These are phyloP conservation scores for Toxonevra muliebris DNA, from an alignment of 2,888 invertebrate genomes.

Conservation along the genomic window DNA sequence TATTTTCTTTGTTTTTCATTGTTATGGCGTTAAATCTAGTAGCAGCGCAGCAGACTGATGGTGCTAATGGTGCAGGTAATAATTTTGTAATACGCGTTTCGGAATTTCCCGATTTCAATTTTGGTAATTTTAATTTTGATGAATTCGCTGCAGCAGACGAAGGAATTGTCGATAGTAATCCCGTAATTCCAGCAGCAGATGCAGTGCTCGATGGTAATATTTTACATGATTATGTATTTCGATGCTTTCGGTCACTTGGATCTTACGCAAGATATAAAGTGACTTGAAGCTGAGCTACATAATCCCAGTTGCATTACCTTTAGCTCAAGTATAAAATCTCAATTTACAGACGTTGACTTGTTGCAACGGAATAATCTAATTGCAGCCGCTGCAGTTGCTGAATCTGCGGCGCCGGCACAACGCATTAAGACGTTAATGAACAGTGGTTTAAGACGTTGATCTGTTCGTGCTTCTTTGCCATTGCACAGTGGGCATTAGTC, in stretches of 20 bases:
- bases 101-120: constrained; percentile 13
- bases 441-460: constrained; percentile 47
- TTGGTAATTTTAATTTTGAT: neutral
- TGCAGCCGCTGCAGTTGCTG: constrained; percentile 50
- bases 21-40: too few species aligned
- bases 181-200: constrained; percentile 12
- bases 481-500: too few species aligned
- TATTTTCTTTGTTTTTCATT: too few species aligned
- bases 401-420: constrained; percentile 49
- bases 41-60: constrained; percentile 1
- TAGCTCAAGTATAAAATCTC: neutral
- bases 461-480: neutral
- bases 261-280: neutral
- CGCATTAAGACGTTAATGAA: constrained; percentile 50
- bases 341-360: constrained; percentile 18
- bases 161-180: neutral
- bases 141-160: neutral
- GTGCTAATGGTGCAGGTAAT: constrained; percentile 16
- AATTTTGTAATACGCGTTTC: constrained; percentile 25
- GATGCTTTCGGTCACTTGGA: neutral
- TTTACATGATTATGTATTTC: too few species aligned
- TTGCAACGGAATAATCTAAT: constrained; percentile 44
- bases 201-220: constrained; percentile 21
- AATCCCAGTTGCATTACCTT: neutral
- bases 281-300: neutral